Percentiles rank a stretch among this genome's conserved stretches.
These are phyloP conservation scores for Riptortus pedestris DNA, from an alignment of 1,140 invertebrate genomes.

Conservation along the genomic window DNA sequence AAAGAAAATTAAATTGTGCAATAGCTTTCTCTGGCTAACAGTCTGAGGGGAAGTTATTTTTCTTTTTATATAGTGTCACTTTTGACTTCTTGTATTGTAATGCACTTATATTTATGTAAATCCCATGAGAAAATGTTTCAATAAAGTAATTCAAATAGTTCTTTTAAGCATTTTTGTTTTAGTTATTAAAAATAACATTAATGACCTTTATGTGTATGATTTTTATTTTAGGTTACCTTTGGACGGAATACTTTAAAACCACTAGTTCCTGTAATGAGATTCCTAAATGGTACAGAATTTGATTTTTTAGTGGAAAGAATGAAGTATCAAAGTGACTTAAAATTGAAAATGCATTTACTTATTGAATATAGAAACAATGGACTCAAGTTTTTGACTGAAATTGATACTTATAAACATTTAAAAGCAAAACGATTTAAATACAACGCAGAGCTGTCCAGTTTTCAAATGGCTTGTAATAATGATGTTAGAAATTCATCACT, in stretches of 20 bases:
- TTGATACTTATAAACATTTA: slow-evolving; percentile 53
- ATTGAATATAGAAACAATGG: slow-evolving; percentile 60
- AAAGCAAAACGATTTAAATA: slow-evolving; percentile 49
- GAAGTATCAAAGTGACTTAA: slow-evolving; percentile 55
- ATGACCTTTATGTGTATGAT: too few species aligned
- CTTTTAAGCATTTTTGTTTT: too few species aligned
- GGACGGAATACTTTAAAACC: slow-evolving; percentile 44
- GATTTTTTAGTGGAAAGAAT: slow-evolving; percentile 67
- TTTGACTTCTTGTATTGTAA: too few species aligned
- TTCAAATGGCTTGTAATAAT: not conserved
- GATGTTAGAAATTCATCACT: not conserved
- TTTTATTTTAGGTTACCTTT: slow-evolving; percentile 25
- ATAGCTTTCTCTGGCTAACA: too few species aligned
- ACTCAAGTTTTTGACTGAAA: slow-evolving; percentile 53
- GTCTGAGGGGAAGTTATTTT: too few species aligned
- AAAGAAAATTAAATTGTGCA: too few species aligned
- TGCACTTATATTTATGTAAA: too few species aligned
- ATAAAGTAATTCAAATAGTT: too few species aligned
- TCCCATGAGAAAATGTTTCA: too few species aligned
- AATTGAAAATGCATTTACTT: slow-evolving; percentile 38
- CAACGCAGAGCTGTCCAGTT: slow-evolving; percentile 39
- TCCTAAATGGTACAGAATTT: slow-evolving; percentile 60
- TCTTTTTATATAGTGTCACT: too few species aligned
- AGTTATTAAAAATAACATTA: too few species aligned
- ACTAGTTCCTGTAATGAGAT: slow-evolving; percentile 58